Percentiles rank a stretch among this genome's conserved stretches.
Evolutionary conservation across 1,140 invertebrate species (phyloP).

Genomic region (Brachionus rotundiformis): DNA sequence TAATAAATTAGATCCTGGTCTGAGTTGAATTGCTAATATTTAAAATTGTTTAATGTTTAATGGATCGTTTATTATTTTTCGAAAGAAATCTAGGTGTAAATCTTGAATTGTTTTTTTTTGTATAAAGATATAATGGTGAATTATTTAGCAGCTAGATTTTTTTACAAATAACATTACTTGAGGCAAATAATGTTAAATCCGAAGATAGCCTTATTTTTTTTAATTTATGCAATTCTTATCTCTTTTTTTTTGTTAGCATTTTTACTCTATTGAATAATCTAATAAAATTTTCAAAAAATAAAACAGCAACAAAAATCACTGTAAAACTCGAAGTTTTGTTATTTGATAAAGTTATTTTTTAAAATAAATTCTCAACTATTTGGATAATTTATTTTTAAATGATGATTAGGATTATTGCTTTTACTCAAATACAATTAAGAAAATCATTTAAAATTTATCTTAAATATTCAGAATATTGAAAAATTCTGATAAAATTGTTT

Average conservation of each 20-base stretch:
- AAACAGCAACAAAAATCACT: neutral
- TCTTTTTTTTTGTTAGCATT: neutral
- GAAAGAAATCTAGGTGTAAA: neutral
- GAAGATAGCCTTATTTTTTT: neutral
- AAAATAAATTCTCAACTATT: neutral
- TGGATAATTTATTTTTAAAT: neutral
- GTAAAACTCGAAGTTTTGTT: neutral
- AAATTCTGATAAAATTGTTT: constrained; percentile 17
- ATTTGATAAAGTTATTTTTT: neutral
- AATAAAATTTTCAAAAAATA: neutral
- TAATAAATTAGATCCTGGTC: constrained; percentile 19
- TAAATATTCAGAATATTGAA: constrained; percentile 21
- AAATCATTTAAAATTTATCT: constrained; percentile 22
- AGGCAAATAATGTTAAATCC: no score
- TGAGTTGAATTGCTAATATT: neutral
- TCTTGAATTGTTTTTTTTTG: no score
- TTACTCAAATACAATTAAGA: neutral
- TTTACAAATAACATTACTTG: neutral
- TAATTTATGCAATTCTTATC: neutral
- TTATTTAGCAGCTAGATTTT: no score
- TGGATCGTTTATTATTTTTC: neutral
- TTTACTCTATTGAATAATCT: neutral
- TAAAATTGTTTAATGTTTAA: constrained; percentile 1
- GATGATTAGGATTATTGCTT: no score
- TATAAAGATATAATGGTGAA: no score